Base-by-base conservation (phyloP, 2,888 invertebrate species). In the Pinctada fucata region DNA sequence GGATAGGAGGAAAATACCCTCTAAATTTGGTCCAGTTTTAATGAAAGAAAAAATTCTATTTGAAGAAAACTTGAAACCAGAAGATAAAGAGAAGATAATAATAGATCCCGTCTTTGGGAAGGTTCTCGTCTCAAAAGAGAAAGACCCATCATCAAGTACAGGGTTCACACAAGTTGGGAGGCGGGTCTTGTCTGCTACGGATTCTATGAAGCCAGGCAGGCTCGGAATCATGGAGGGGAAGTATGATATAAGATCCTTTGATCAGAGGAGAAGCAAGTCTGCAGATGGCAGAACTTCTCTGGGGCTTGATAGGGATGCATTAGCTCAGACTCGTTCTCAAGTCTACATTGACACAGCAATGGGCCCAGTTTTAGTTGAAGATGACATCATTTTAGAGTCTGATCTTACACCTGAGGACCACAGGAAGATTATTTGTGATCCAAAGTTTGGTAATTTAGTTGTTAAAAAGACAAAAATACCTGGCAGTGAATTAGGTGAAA, bases 281-380 rank as follows among this genome's bases (percentile, higher is more conserved):
- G 58, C 58, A 10, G 58, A 58, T 1, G 13, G 13, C 13, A 58
- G 58, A 58, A 58, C 58, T 13, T 58, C 58, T 58, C 58, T 58
- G 13, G 58, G 13, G 6, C 6, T 10, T 6, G 58, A 58, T 13
- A 58, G 6, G 6, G 58, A 58, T 58, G 58, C 13, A 1, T 10
- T 58, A 10, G 58, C 0, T 58, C 58, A 58, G 13, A 58, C 58
- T 10, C 58, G 58, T 58, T 10, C 6, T 58, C 58, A 58, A 13
- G 58, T 58, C 6, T 58, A 58, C 13, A 13, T 58, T 6, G 58
- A 58, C 47, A 45, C 68, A 31, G 68, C 16, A 4, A 8, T 68
- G 8, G 68, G 68, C 10, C 68, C 68, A 45, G 47, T 68, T 31
- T 45, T 68, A 8, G 47, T 68, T 68, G 68, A 45, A 45, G 68